Conservation (phyloP, 2,888 invertebrate species). For the Invenusta paracnida region DNA sequence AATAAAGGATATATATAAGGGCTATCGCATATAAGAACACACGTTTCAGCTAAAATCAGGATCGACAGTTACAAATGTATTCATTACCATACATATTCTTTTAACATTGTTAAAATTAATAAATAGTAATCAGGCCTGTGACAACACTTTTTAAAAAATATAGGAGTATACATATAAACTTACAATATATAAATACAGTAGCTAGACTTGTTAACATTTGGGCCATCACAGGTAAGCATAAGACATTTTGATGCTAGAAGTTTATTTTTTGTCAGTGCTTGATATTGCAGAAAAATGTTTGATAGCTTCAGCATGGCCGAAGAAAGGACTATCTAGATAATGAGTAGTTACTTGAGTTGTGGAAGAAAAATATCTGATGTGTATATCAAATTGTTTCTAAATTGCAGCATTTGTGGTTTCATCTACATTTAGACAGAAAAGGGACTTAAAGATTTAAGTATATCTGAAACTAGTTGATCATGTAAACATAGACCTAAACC, state of each 20-base stretch:
- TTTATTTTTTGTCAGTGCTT: background rate
- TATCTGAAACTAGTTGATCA: background rate
- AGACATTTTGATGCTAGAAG: constrained; percentile 1
- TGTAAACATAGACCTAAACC: background rate
- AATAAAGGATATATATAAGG: too few species aligned
- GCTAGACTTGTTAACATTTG: constrained; percentile 48
- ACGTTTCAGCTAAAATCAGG: too few species aligned
- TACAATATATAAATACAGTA: too few species aligned
- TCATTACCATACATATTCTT: too few species aligned
- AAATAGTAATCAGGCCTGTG: too few species aligned
- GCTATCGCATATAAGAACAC: too few species aligned
- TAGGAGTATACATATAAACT: too few species aligned
- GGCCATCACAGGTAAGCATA: constrained; percentile 45
- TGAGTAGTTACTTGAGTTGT: background rate
- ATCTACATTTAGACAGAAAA: constrained; percentile 2
- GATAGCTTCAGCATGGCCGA: background rate
- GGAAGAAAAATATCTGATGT: background rate
- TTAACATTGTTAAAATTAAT: too few species aligned
- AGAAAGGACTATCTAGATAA: constrained; percentile 6
- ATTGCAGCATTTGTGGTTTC: background rate
- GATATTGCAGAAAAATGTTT: background rate
- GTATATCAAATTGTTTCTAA: background rate
- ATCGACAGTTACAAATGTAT: too few species aligned
- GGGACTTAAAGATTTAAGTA: background rate
- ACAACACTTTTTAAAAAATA: too few species aligned